phyloP scores from a whole-genome alignment of 2,797 vertebrate genomes.

The Hafferia zeledoni region DNA sequence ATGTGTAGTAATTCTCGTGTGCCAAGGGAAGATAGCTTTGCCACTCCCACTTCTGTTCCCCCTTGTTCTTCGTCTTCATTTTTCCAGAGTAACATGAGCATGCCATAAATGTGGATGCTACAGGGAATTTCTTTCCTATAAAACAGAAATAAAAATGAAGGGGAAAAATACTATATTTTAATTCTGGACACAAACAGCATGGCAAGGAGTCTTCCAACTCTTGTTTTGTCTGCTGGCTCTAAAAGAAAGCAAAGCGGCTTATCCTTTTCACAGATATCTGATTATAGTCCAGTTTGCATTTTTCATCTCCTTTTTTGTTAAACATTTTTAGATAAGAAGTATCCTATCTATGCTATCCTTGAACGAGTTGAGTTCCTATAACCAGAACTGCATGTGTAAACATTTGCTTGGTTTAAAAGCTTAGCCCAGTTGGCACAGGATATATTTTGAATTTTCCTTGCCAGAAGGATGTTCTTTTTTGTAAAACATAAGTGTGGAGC shows the following conservation, averaged over 20 bases:
- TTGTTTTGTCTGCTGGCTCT: neutral
- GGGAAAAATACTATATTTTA: neutral
- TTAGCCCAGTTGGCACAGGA: neutral
- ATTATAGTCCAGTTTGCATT: neutral
- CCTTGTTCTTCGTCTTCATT: neutral
- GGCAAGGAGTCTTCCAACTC: neutral
- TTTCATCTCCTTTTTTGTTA: neutral
- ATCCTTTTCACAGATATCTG: neutral
- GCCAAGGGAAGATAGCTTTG: neutral
- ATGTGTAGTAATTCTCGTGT: neutral
- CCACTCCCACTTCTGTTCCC: neutral
- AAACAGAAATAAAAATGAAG: neutral
- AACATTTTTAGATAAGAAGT: neutral
- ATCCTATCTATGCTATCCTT: neutral
- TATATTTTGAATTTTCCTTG: neutral
- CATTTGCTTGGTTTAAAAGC: neutral
- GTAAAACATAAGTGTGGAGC: neutral
- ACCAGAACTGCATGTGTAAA: neutral
- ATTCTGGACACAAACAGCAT: neutral
- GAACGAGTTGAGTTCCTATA: neutral
- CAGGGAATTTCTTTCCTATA: neutral
- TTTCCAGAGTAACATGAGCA: neutral
- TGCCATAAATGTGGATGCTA: neutral
- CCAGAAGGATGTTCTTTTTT: neutral
- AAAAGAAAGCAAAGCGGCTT: neutral